Percentiles rank a stretch among this genome's conserved stretches.
Evolutionary conservation across 2,888 invertebrate species (phyloP).

Genomic region (Dugesia japonica): DNA sequence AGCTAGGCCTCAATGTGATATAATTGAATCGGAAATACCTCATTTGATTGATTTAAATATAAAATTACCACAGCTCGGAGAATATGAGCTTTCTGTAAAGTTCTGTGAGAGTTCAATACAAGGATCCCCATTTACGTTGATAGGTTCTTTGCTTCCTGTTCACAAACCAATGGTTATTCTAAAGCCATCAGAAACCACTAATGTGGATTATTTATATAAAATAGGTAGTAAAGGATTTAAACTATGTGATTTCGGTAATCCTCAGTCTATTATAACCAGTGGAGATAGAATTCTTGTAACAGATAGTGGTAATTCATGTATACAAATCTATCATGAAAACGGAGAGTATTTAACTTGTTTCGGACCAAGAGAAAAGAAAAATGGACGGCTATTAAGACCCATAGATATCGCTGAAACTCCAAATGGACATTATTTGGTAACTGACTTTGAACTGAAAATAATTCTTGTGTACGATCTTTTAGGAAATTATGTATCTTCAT

Average conservation of each 20-base stretch:
- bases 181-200: background rate
- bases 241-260: conserved; percentile 52
- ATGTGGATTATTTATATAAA: conserved; percentile 47
- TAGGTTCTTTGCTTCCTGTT: background rate
- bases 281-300: conserved; percentile 49
- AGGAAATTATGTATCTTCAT: conserved; percentile 50
- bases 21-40: background rate
- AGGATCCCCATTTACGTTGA: background rate
- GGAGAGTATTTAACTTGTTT: conserved; percentile 37
- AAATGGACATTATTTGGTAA: conserved; percentile 50
- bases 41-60: background rate
- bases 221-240: conserved; percentile 50
- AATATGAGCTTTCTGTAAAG: background rate
- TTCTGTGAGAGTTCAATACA: background rate
- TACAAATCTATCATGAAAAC: conserved; percentile 37
- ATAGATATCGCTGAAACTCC: conserved; percentile 50
- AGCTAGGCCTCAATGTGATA: background rate
- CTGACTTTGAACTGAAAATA: conserved; percentile 53
- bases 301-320: conserved; percentile 50
- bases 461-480: conserved; percentile 41
- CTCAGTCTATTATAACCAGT: conserved; percentile 49
- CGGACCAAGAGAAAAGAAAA: conserved; percentile 48
- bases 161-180: background rate
- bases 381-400: conserved; percentile 51
- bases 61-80: background rate